phyloP scores from a whole-genome alignment of 1,140 invertebrate species.

The Sycophila sp. region DNA sequence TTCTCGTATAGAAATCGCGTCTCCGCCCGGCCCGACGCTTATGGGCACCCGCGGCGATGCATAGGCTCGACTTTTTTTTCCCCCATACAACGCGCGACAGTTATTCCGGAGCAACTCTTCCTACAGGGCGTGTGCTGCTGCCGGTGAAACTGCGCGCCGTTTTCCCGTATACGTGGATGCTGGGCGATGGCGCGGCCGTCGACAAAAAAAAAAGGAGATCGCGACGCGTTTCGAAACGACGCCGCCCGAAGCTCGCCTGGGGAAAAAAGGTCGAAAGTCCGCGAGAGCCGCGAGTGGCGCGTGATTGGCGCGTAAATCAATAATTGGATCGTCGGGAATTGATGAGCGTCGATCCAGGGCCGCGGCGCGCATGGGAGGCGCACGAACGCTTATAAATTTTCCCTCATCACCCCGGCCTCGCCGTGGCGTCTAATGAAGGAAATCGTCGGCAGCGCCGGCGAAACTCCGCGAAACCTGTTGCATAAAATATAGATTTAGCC shows the following conservation, averaged over 20 bases:
- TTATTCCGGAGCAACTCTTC: constrained; percentile 36
- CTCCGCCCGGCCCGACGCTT: constrained; percentile 17
- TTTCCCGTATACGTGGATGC: too few species aligned
- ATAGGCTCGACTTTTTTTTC: constrained; percentile 27
- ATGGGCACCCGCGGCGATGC: constrained; percentile 37
- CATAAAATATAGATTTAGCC: constrained; percentile 15
- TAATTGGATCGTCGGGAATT: constrained; percentile 37
- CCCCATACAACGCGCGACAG: constrained; percentile 33
- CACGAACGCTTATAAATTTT: constrained; percentile 38
- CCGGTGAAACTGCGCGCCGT: constrained; percentile 25
- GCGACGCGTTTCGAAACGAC: constrained; percentile 33
- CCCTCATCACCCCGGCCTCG: neutral
- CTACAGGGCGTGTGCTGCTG: constrained; percentile 18
- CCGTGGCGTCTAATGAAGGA: constrained; percentile 24
- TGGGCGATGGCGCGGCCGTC: neutral
- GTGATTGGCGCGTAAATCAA: constrained; percentile 37
- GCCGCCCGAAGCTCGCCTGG: constrained; percentile 19
- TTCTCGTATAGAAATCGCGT: constrained; percentile 14
- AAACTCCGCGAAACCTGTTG: constrained; percentile 30
- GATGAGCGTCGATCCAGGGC: constrained; percentile 3
- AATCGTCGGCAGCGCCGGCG: constrained; percentile 16
- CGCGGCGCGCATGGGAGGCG: constrained; percentile 12
- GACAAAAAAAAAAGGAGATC: constrained; percentile 21
- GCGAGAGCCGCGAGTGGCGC: neutral
- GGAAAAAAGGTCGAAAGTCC: constrained; percentile 35